Evolutionary conservation across 1,140 invertebrate species (phyloP).

Genomic region (Thaumatotibia leucotreta): DNA sequence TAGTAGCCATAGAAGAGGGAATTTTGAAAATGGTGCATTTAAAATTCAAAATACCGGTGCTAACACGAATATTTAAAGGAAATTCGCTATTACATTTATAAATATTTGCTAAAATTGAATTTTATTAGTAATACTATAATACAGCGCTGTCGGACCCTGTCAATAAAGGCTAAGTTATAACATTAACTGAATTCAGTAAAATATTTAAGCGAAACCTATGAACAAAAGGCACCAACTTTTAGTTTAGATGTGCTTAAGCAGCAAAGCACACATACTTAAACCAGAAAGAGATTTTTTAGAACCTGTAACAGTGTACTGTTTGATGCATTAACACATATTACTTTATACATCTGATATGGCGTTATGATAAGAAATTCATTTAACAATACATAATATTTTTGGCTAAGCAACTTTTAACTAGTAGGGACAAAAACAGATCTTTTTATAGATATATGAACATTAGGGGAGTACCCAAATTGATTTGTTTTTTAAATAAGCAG

Average conservation of each 20-base stretch:
- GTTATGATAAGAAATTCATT: background rate
- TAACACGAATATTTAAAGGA: conserved; percentile 57
- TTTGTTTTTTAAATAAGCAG: background rate
- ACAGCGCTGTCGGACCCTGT: conserved; percentile 70
- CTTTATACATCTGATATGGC: background rate
- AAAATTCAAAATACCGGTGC: conserved; percentile 64
- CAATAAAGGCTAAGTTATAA: conserved; percentile 66
- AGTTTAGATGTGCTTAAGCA: background rate
- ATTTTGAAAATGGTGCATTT: conserved; percentile 61
- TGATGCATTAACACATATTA: background rate
- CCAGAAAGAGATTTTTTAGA: background rate
- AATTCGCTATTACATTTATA: conserved; percentile 67
- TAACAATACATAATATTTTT: background rate
- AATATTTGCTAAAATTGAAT: conserved; percentile 67
- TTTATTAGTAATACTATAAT: conserved; percentile 61
- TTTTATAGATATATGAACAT: background rate
- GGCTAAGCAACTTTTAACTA: background rate
- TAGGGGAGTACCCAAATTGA: background rate
- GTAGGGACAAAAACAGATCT: background rate
- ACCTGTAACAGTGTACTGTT: background rate
- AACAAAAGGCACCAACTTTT: conserved; percentile 31
- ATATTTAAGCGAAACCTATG: conserved; percentile 17
- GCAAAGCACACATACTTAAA: background rate
- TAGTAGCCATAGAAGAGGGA: conserved; percentile 41
- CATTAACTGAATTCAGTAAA: conserved; percentile 28